Base-by-base conservation (phyloP, 2,888 invertebrate species). In the Dryobota labecula region DNA sequence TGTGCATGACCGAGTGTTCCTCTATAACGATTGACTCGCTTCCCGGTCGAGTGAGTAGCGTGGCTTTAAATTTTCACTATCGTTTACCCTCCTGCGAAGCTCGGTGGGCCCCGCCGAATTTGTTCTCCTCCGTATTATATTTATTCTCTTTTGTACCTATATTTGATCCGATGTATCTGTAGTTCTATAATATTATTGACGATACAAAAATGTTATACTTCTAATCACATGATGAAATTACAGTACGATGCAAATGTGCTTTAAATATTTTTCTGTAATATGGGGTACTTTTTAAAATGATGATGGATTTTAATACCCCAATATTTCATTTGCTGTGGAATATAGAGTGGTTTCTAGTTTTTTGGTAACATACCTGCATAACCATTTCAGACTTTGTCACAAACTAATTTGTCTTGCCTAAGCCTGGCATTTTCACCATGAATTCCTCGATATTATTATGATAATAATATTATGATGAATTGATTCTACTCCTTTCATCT, bases 1-100 rank as follows among this genome's bases (percentile, higher is more conserved):
- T 73, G 79, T 83, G 85, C 51, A 53, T 58, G 85, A 73, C 74
- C 71, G 71, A 76, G 73, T 70, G 70, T 61, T 73, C 67, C 83
- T 78, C 53, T 65, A n/a, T 69, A 72, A 75, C 68, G 67, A 86
- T 73, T 78, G 73, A 73, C 83, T 80, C 74, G 72, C 75, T 74
- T 65, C 75, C 67, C 53, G 80, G 80, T 75, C 70, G 79, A 84
- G 84, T 85, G 87, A 84, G 84, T 87, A 86, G 87, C 84, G 84
- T 87, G 84, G 87, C 86, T 90, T 88, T 86, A 86, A 88, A 86
- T 78, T 80, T 78, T 69, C 65, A 74, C 47, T 74, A 80, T 84
- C 77, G 73, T 83, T 80, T 79, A 70, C 36, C 30, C 81, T 76
- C 71, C 76, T 75, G 77, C 73, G 65, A 80, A 80, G 73, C 76